Evolutionary conservation across 2,888 invertebrate species (phyloP).

Genomic region (Cistogaster globosa): DNA sequence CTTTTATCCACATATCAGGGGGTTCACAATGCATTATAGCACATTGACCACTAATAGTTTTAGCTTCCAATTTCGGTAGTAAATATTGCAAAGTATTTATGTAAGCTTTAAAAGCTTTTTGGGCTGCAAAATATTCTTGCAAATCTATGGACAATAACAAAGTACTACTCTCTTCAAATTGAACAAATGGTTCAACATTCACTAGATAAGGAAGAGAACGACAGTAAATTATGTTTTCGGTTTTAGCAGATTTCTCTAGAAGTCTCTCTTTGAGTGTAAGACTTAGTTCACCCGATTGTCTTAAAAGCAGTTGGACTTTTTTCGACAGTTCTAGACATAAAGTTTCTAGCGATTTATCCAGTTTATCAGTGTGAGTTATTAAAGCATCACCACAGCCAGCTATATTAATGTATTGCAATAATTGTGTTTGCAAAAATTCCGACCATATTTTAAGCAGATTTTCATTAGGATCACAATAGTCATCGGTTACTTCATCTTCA

Average conservation of each 20-base stretch:
- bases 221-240: constrained; percentile 74
- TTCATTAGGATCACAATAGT: constrained; percentile 80
- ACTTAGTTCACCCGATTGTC: constrained; percentile 75
- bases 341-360: constrained; percentile 68
- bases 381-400: constrained; percentile 76
- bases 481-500: constrained; percentile 79
- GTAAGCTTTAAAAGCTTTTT: constrained; percentile 75
- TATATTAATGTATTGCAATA: constrained; percentile 76
- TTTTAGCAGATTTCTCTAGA: constrained; percentile 73
- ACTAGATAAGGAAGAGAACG: constrained; percentile 76
- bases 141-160: constrained; percentile 79
- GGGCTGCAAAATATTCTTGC: constrained; percentile 74
- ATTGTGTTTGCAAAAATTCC: constrained; percentile 75
- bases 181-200: constrained; percentile 75
- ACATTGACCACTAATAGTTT: constrained; percentile 74
- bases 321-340: constrained; percentile 77
- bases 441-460: constrained; percentile 79
- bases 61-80: constrained; percentile 76
- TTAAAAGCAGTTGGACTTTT: constrained; percentile 76
- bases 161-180: constrained; percentile 78
- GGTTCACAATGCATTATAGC: constrained; percentile 77
- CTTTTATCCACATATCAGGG: constrained; percentile 77
- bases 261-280: constrained; percentile 76
- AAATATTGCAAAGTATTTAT: constrained; percentile 78
- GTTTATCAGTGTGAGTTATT: constrained; percentile 63